Base-by-base conservation (phyloP, 2,888 invertebrate species). In the Lysandra bellargus region DNA sequence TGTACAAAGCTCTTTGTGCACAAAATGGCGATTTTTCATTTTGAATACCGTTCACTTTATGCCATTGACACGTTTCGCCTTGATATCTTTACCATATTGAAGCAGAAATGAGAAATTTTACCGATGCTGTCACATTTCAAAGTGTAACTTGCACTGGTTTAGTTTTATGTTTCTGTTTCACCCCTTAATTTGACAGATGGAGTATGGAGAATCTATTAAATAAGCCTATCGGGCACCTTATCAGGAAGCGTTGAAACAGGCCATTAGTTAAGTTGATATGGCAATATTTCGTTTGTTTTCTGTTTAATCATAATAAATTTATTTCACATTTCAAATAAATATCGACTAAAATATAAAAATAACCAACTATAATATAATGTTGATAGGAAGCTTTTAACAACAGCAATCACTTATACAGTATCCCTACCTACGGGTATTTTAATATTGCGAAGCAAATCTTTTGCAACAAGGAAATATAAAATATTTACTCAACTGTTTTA, bases 11-110 rank as follows among this genome's bases (percentile, higher is more conserved):
- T 69, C 33, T 69, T 37, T 69, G 69, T 69, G 69, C 69, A 37
- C 69, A 69, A 69, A 69, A 69, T 69, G 69, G 33, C 69, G 33
- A 69, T 69, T 69, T 69, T 69, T 33, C 69, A 69, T 69, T 69
- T 69, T 69, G 33, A 17, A 69, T 69, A 69, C 69, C 37, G 69
- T 69, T 69, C 33, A 69, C 69, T 69, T 33, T 37, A 33, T 69
- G 69, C 69, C 33, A 69, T 69, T 6, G 69, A 37, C 69, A 69
- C 69, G 37, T 69, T 69, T 69, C 69, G 69, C 69, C 14, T 69
- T 69, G 69, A 69, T 69, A 37, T 69, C 33, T 69, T 69, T 37
- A 69, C 12, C 14, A 4, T 69, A 37, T 69, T 69, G 69, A 69
- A 37, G 33, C 37, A 37, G 14, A 1, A 14, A 69, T 33, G 30